Percentiles rank a stretch among this genome's conserved stretches.
phyloP scores from a whole-genome alignment of 2,113 vertebrate species.

The Riparia riparia region DNA sequence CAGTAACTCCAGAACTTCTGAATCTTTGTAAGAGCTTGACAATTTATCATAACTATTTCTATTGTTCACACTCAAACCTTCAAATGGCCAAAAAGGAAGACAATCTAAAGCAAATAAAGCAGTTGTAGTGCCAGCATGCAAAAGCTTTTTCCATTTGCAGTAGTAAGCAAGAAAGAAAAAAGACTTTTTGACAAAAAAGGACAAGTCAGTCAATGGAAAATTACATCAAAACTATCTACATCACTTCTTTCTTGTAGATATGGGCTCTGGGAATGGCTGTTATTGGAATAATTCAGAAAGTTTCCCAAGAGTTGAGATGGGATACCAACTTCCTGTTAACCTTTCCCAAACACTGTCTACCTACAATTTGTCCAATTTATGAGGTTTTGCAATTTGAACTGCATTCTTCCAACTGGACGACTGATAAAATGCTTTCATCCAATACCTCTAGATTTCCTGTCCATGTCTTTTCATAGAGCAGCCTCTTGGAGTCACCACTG shows the following conservation, averaged over 20 bases:
- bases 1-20: slow-evolving; percentile 67
- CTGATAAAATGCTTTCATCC: background rate
- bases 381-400: slow-evolving; percentile 38
- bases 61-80: slow-evolving; percentile 48
- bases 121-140: background rate
- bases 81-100: slow-evolving; percentile 58
- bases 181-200: background rate
- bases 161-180: slow-evolving; percentile 16
- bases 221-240: background rate
- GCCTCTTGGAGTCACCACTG: slow-evolving; percentile 34
- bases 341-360: slow-evolving; percentile 47
- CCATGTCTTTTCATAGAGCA: slow-evolving; percentile 42
- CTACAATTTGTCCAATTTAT: slow-evolving; percentile 10
- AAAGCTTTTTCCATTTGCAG: background rate
- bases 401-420: slow-evolving; percentile 65
- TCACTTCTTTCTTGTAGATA: background rate
- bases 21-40: slow-evolving; percentile 53
- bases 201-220: slow-evolving; percentile 23
- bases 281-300: background rate
- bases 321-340: slow-evolving; percentile 2
- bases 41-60: slow-evolving; percentile 61
- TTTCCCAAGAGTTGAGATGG: slow-evolving; percentile 32
- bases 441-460: slow-evolving; percentile 10
- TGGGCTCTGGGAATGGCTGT: background rate
- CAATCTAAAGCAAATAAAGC: slow-evolving; percentile 22